Percentiles rank a stretch among this genome's conserved stretches.
These are phyloP conservation scores for Drosophila pachea DNA, from an alignment of 1,140 invertebrate genomes.

Conservation along the genomic window DNA sequence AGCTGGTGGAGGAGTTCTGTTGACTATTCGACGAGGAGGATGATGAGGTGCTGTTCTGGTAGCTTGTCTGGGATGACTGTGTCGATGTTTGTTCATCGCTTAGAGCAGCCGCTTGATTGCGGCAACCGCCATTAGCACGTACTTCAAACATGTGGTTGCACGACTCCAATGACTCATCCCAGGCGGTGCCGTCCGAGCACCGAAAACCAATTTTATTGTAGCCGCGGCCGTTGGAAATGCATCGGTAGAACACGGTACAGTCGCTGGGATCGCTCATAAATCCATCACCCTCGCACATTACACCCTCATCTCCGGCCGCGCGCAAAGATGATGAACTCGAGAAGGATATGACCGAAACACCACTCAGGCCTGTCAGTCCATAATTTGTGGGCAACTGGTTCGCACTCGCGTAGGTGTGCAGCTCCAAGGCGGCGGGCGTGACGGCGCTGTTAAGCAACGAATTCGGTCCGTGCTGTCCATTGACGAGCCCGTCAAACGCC, in stretches of 20 bases:
- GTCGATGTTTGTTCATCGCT: constrained; percentile 68
- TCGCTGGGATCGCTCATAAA: constrained; percentile 84
- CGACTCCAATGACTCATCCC: constrained; percentile 83
- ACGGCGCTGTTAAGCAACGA: constrained; percentile 51
- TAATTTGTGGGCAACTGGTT: constrained; percentile 74
- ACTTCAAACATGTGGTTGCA: constrained; percentile 85
- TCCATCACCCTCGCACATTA: constrained; percentile 81
- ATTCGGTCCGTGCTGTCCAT: constrained; percentile 58
- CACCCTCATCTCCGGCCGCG: constrained; percentile 39
- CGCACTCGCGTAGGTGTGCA: constrained; percentile 53
- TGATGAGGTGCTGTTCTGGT: constrained; percentile 79
- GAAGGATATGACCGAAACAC: constrained; percentile 76
- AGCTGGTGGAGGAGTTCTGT: constrained; percentile 58
- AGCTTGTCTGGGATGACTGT: constrained; percentile 65
- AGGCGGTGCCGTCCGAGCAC: constrained; percentile 86
- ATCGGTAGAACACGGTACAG: constrained; percentile 89
- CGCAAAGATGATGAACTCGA: constrained; percentile 67
- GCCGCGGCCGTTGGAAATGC: constrained; percentile 83
- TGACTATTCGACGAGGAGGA: constrained; percentile 54
- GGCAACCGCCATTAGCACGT: constrained; percentile 76
- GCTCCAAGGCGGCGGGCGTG: constrained; percentile 58
- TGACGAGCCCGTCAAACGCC: constrained; percentile 57
- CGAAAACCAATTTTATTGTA: constrained; percentile 84
- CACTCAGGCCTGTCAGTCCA: constrained; percentile 71
- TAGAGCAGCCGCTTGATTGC: constrained; percentile 71